Evolutionary conservation across 2,113 vertebrate genomes (phyloP).

Genomic region (Balaeniceps rex): DNA sequence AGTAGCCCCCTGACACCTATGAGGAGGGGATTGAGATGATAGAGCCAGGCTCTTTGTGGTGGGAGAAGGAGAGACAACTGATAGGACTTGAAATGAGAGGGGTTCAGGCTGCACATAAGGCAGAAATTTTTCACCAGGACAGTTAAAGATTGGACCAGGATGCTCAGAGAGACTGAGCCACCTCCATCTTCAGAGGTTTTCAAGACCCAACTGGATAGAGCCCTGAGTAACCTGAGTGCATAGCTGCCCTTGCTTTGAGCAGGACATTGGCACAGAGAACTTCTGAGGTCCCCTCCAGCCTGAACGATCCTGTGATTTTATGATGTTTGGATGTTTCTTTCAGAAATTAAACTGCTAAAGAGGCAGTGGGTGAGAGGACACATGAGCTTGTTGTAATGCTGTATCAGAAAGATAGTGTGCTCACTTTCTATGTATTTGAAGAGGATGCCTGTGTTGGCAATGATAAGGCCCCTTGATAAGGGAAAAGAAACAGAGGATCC

Average conservation of each 20-base stretch:
- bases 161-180: not conserved
- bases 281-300: not conserved
- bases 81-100: not conserved
- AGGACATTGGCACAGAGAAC: not conserved
- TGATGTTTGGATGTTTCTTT: not conserved
- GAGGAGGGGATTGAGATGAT: not conserved
- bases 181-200: not conserved
- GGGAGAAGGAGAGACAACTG: not conserved
- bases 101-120: not conserved
- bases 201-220: not conserved
- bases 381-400: not conserved
- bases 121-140: not conserved
- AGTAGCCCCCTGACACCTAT: not conserved
- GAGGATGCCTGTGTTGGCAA: not conserved
- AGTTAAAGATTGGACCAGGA: not conserved
- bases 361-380: not conserved
- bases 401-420: not conserved
- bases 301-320: not conserved
- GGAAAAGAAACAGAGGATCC: not conserved
- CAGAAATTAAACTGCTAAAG: not conserved
- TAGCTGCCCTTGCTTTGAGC: not conserved
- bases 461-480: not conserved
- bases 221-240: not conserved
- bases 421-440: not conserved
- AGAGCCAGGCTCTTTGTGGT: not conserved